A percentile compares a stretch with the other conserved stretches of the same genome.
Conservation (phyloP, 2,113 vertebrate genomes). For the Callithrix jacchus region DNA sequence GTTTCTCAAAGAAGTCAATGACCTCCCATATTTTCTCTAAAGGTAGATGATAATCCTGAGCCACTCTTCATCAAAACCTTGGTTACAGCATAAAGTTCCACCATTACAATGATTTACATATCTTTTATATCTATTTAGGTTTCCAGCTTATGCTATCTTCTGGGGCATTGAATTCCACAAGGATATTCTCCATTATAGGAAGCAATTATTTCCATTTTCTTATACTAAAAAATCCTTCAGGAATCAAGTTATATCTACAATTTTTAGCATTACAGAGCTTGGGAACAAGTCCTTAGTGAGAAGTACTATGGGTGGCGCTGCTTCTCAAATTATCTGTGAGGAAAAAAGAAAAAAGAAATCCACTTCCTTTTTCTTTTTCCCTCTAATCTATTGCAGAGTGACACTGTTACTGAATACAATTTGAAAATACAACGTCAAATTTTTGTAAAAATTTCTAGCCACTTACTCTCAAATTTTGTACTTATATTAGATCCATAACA, state of each 20-base stretch:
- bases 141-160: neutral
- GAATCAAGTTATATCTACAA: neutral
- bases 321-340: neutral
- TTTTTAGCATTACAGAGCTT: neutral
- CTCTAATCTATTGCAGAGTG: neutral
- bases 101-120: neutral
- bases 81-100: neutral
- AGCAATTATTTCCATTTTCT: conserved; percentile 37
- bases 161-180: neutral
- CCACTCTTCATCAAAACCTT: neutral
- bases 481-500: neutral
- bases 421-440: neutral
- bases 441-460: neutral
- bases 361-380: neutral
- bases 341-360: neutral
- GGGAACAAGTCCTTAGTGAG: neutral
- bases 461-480: neutral
- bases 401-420: neutral
- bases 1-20: neutral
- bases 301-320: neutral
- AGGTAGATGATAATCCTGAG: neutral
- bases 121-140: neutral
- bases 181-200: neutral
- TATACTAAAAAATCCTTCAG: neutral
- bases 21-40: neutral